A percentile compares a stretch with the other conserved stretches of the same genome.
Conservation (phyloP, 2,113 vertebrate genomes). For the Bubo bubo region DNA sequence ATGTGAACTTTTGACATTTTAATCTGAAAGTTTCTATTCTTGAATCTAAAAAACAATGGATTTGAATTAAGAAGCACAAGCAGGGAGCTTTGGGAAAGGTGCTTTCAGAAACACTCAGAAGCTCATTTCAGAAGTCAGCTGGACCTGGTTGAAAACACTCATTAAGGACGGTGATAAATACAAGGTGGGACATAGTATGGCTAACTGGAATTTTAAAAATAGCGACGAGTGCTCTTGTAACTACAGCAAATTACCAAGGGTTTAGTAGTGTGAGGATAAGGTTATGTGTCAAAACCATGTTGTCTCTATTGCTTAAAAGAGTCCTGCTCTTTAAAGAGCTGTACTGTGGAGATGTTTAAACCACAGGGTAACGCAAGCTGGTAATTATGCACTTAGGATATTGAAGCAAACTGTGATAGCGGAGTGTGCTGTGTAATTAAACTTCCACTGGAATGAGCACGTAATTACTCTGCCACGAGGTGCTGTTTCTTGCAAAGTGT, state of each 20-base stretch:
- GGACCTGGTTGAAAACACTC: not conserved
- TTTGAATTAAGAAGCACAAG: not conserved
- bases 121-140: not conserved
- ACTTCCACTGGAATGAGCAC: not conserved
- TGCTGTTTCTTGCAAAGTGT: not conserved
- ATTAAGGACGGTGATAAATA: not conserved
- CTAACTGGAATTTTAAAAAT: not conserved
- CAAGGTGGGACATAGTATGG: not conserved
- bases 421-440: constrained; percentile 41
- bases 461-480: not conserved
- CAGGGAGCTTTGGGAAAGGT: not conserved
- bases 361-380: not conserved
- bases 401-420: not conserved
- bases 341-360: not conserved
- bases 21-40: not conserved
- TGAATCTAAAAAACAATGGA: not conserved
- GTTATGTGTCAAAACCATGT: not conserved
- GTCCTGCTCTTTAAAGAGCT: not conserved
- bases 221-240: not conserved
- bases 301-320: not conserved
- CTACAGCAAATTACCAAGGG: not conserved
- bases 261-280: not conserved
- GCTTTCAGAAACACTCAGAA: not conserved
- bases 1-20: not conserved
- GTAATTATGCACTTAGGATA: constrained; percentile 36